Evolutionary conservation across 2,888 invertebrate species (phyloP), one percentile per base, ranked within the genome.

Genomic region (Xanthia icteritia): DNA sequence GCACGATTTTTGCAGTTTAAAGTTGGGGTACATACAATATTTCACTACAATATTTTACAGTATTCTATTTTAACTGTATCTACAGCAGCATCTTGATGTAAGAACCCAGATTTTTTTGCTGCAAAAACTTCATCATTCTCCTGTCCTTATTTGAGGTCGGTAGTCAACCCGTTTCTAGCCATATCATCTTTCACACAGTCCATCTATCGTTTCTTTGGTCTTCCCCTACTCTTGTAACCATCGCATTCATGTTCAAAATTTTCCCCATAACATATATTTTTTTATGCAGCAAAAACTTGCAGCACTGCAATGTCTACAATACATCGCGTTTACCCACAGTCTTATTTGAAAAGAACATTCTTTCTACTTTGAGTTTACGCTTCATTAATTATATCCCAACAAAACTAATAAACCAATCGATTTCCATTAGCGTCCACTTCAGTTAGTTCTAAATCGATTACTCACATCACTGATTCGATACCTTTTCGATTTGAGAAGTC

Each of bases 391-490:
- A 70, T 56, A 27, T 27, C 36, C 39, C n/a, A 56, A 82, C n/a
- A 67, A 77, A 71, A 77, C 71, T 54, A 63, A 78, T 66, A 69
- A 73, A 79, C 36, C 15, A 58, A 56, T 70, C 69, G 51, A 39
- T 63, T 73, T 36, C n/a, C 20, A 68, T 61, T 20, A 48, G 9
- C 20, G n/a, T 66, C 39, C 60, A 75, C 54, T 82, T 75, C 81
- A 84, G 48, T 75, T 82, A 75, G 71, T 61, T 85, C 39, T 48
- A 54, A 82, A 83, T 76, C 77, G 65, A 83, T 85, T 76, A 72
- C 61, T 54, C 68, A 66, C 85, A 82, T 72, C 85, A 81, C 65
- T 72, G 82, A 76, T 51, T 76, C 68, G 60, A 75, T 75, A 61
- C 51, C n/a, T 84, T 54, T 70, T 76, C 56, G 31, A 75, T 80